Percentiles rank a stretch among this genome's conserved stretches.
Conservation (phyloP, 2,797 vertebrate species). For the Mormyrops boulengeri region DNA sequence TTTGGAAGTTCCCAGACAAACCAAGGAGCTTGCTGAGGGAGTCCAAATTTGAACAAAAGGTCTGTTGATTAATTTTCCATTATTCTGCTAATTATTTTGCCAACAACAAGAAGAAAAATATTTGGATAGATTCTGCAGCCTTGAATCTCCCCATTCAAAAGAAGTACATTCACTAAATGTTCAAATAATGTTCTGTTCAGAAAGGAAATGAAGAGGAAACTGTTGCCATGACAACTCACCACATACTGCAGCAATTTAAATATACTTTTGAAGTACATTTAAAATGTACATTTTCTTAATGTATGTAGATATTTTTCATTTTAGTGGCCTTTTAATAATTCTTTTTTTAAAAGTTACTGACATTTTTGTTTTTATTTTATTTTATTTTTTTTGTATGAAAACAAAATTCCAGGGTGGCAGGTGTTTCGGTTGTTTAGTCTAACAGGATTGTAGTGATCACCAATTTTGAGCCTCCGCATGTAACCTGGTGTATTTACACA, state of each 20-base stretch:
- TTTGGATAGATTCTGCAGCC: not conserved
- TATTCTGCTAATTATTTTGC: not conserved
- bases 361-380: not conserved
- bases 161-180: not conserved
- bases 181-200: not conserved
- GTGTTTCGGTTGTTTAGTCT: not conserved
- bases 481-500: not conserved
- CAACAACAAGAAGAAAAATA: not conserved
- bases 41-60: not conserved
- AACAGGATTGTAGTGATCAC: not conserved
- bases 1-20: constrained; percentile 14
- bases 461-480: not conserved
- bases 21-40: not conserved
- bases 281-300: not conserved
- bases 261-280: not conserved
- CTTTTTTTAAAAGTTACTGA: not conserved
- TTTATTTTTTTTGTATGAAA: not conserved
- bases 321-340: not conserved
- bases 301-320: not conserved
- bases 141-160: not conserved
- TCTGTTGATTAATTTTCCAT: not conserved
- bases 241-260: not conserved
- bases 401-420: not conserved
- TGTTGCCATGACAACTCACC: constrained; percentile 17
- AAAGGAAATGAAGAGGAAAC: not conserved